Base-by-base conservation (phyloP, 2,113 vertebrate genomes). In the Murina feae region DNA sequence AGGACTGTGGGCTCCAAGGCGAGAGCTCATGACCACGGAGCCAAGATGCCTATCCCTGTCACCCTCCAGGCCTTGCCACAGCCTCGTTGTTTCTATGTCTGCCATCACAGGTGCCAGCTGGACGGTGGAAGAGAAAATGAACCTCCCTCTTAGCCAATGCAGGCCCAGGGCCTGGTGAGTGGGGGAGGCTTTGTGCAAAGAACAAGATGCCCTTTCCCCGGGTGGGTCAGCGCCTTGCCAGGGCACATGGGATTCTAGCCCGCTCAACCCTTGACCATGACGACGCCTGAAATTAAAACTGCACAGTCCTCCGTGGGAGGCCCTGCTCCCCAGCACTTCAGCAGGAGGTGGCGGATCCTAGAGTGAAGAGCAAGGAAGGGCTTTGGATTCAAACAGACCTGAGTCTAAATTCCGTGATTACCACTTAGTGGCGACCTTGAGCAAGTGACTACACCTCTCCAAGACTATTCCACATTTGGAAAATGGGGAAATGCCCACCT, bases 11-110 rank as follows among this genome's bases (percentile, higher is more conserved):
- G 28, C 18, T 76, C 44, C 30, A 20, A 47, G 28, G 66, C 32
- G 16, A 0, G 0, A 39, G 9, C 9, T 25, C 21, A 1, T 7
- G 35, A 66, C 53, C 35, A 23, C 32, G 0, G 8, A 69, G 63
- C 47, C 3, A 17, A 83, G 55, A 35, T 28, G n/a, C 72, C 55
- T 30, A 16, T 37, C n/a, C 25, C 1, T 7, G 69, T 25, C 11
- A 2, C 30, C 47, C 32, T 17, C 21, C 11, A n/a, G 84, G 44
- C 16, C 53, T 42, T 44, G 76, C 84, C 23, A 23, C 21, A 35
- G 71, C 65, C 53, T 53, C 0, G 0, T 60, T 68, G 23, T 42
- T 80, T 60, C 37, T 16, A 13, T 21, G 71, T 55, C 79, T 5
- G 5, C 42, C 74, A 6, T 28, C n/a, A 13, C 0, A 6, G 51